Evolutionary conservation across 2,888 invertebrate species (phyloP).

Genomic region (Myopa tessellatipennis): DNA sequence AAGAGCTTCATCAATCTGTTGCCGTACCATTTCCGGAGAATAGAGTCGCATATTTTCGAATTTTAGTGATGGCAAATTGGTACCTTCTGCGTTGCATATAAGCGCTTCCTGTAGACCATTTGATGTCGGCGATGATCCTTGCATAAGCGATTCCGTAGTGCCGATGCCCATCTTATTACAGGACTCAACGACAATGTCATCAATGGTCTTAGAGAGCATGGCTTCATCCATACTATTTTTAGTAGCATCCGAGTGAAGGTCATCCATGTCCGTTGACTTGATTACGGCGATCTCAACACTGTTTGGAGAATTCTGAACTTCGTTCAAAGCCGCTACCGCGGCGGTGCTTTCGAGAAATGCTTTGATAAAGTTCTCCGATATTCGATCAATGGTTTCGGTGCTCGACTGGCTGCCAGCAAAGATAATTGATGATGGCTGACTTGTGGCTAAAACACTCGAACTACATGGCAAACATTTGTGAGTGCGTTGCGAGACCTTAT

Average conservation of each 20-base stretch:
- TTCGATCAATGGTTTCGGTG: conserved; percentile 45
- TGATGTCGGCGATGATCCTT: conserved; percentile 54
- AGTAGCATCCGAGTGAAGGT: neutral
- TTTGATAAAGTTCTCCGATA: conserved; percentile 60
- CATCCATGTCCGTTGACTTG: conserved; percentile 32
- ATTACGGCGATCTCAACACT: conserved; percentile 61
- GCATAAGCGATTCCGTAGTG: conserved; percentile 48
- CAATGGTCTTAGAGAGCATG: conserved; percentile 61
- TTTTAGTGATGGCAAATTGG: conserved; percentile 75
- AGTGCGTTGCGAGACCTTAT: conserved; percentile 86
- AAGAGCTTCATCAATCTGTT: conserved; percentile 25
- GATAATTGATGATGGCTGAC: too few species aligned
- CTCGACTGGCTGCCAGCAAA: neutral
- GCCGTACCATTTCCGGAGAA: conserved; percentile 56
- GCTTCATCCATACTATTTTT: conserved; percentile 54
- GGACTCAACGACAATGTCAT: conserved; percentile 67
- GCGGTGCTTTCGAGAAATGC: conserved; percentile 56
- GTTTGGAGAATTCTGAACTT: conserved; percentile 69
- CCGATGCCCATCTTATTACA: conserved; percentile 66
- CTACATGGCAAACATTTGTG: conserved; percentile 75
- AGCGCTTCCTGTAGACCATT: conserved; percentile 48
- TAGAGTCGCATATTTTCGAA: conserved; percentile 75
- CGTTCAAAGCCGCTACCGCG: conserved; percentile 31
- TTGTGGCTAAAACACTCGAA: too few species aligned
- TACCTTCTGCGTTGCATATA: conserved; percentile 47